A percentile compares a stretch with the other conserved stretches of the same genome.
Evolutionary conservation across 2,797 vertebrate genomes (phyloP).

Genomic region (Fratercula arctica): DNA sequence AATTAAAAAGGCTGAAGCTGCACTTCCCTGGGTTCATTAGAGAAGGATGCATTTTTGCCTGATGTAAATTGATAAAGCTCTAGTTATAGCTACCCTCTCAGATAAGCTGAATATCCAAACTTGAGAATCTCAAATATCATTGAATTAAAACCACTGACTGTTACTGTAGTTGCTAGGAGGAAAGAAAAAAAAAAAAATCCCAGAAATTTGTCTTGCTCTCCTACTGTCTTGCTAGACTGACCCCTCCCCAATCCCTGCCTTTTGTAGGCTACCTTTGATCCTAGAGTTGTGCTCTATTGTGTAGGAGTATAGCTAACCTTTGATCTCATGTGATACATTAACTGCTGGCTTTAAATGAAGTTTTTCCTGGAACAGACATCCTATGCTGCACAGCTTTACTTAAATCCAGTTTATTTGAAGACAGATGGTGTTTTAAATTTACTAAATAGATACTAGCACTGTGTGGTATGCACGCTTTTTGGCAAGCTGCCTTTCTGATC

Average conservation of each 20-base stretch:
- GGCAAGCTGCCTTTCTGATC: neutral
- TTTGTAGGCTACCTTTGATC: neutral
- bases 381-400: neutral
- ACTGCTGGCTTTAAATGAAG: neutral
- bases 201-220: neutral
- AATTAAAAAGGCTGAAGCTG: neutral
- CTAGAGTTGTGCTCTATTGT: rapidly evolving
- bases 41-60: neutral
- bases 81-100: neutral
- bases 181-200: neutral
- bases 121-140: neutral
- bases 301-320: neutral
- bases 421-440: neutral
- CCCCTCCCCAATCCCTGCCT: neutral
- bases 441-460: neutral
- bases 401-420: neutral
- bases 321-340: neutral
- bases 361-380: neutral
- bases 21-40: rapidly evolving
- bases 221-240: neutral
- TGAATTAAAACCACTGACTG: neutral
- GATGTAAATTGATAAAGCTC: neutral
- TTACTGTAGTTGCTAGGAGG: neutral
- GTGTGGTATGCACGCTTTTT: neutral
- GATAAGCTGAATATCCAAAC: neutral